These are phyloP conservation scores for Incurvaria masculella DNA, from an alignment of 2,888 invertebrate species.

Conservation along the genomic window DNA sequence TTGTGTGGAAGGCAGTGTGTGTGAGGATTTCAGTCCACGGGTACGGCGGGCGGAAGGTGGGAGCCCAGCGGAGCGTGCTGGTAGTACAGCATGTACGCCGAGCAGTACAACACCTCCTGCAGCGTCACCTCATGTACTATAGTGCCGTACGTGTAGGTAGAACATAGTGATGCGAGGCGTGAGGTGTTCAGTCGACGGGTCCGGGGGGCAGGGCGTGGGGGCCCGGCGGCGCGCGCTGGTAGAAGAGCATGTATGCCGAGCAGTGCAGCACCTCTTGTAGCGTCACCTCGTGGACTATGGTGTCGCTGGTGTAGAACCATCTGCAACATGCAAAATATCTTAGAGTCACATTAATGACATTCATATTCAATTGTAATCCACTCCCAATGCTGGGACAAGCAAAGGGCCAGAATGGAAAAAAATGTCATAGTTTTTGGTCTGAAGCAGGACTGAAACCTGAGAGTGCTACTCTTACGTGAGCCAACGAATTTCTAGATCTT, in stretches of 20 bases:
- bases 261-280: constrained; percentile 79
- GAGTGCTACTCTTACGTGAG: no score
- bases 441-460: no score
- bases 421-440: no score
- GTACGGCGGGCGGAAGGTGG: no score
- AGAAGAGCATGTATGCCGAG: constrained; percentile 91
- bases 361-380: no score
- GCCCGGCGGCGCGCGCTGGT: constrained; percentile 58
- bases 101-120: constrained; percentile 77
- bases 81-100: constrained; percentile 93
- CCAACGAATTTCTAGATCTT: no score
- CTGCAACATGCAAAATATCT: constrained; percentile 38
- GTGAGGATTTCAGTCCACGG: no score
- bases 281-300: constrained; percentile 75
- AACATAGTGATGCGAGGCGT: not conserved
- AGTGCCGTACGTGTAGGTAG: constrained; percentile 82
- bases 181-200: not conserved
- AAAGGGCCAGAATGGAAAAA: no score
- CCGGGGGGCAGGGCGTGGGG: not conserved
- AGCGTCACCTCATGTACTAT: constrained; percentile 78
- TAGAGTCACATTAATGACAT: no score
- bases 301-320: constrained; percentile 88
- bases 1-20: no score
- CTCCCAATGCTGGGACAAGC: no score
- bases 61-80: constrained; percentile 50